Evolutionary conservation across 2,888 invertebrate species (phyloP), one percentile per base, ranked within the genome.

Genomic region (Mythimna pallens): DNA sequence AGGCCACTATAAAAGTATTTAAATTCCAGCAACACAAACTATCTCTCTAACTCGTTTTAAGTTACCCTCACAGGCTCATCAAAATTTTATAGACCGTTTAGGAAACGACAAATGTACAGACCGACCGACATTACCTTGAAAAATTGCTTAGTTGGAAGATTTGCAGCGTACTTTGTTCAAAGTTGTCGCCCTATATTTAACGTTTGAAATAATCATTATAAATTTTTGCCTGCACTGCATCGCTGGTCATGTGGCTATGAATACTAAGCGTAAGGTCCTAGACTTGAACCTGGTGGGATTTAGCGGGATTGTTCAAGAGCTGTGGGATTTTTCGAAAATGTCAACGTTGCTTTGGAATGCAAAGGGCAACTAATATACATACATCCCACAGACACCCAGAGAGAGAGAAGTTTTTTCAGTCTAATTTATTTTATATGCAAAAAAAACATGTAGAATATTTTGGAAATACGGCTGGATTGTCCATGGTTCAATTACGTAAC

Each of bases 31-130:
- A 40, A 55, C 17, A 3, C 36, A 7, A 76, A 76, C 58, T 69
- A 50, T 64, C 36, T 76, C 36, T 58, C 14, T 64, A 59, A 70
- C 63, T 76, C 52, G 58, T 64, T 59, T 69, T 30, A 76, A 69
- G 34, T 52, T 63, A 47, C 57, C 36, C 74, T 58, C 58, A 54
- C 63, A 64, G 47, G 22, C 67, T 67, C 70, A 76, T 76, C 54
- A 76, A 76, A 54, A 70, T 76, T 77, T 70, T 70, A 77, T 76
- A 55, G 70, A 70, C 70, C 70, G 64, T 76, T 76, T 77, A 76
- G 64, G 52, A 59, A 55, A 47, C 70, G 64, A 70, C 76, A 63
- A 76, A 76, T 76, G 63, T 54, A 40, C 57, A 52, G 69, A 47
- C 34, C 36, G 59, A 64, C 76, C 58, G 43, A 50, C n/a, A 50